Percentiles rank a stretch among this genome's conserved stretches.
phyloP scores from a whole-genome alignment of 2,113 vertebrate genomes.

The Romanogobio albipinnatus region DNA sequence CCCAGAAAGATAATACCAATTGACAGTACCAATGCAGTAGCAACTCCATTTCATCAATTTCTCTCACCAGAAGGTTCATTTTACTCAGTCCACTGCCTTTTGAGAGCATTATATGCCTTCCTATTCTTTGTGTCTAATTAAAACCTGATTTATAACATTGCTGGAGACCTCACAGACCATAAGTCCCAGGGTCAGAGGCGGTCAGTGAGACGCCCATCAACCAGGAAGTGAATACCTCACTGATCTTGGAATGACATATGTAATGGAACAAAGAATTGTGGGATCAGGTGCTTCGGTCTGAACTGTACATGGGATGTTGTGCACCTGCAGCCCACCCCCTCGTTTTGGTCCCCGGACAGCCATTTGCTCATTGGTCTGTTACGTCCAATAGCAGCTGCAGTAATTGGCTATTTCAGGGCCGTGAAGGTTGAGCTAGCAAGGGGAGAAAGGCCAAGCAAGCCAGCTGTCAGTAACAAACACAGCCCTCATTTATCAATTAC shows the following conservation, averaged over 20 bases:
- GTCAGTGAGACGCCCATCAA: conserved; percentile 36
- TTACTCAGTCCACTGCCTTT: background rate
- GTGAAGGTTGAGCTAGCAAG: conserved; percentile 86
- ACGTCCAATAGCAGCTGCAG: conserved; percentile 87
- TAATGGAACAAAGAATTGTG: conserved; percentile 21
- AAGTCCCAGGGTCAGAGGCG: conserved; percentile 26
- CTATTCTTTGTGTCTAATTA: conserved; percentile 37
- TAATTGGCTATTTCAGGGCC: conserved; percentile 99
- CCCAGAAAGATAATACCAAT: background rate
- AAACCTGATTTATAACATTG: conserved; percentile 43
- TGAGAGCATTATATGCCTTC: background rate
- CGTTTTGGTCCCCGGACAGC: conserved; percentile 82
- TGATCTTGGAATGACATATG: conserved; percentile 20
- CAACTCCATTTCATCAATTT: background rate
- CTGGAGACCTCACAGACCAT: conserved; percentile 14
- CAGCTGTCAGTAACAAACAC: conserved; percentile 16
- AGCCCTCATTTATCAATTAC: conserved; percentile 57
- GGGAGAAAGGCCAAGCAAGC: conserved; percentile 27
- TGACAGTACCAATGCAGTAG: background rate
- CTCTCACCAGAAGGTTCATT: background rate
- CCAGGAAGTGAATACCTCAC: conserved; percentile 8
- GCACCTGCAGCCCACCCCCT: conserved; percentile 69
- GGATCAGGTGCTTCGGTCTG: conserved; percentile 35
- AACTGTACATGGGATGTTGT: conserved; percentile 20
- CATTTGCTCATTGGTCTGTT: conserved; percentile 96